Conservation (phyloP, 2,888 invertebrate genomes). For the Tiliacea aurago region DNA sequence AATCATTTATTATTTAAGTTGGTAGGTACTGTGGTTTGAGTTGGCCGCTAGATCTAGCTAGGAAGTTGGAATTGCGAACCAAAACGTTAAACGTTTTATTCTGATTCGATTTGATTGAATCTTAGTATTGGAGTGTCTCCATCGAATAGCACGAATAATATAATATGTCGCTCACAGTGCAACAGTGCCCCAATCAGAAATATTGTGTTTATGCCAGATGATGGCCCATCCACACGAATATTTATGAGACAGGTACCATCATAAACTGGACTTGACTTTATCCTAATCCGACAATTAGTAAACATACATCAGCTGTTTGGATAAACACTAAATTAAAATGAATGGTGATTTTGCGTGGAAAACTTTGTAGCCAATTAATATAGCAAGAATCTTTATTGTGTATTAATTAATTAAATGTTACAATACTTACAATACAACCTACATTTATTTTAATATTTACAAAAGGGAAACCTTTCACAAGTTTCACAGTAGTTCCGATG, state of each 20-base stretch:
- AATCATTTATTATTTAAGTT: too few species aligned
- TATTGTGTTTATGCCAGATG: constrained; percentile 3
- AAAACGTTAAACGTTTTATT: neutral
- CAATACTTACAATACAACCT: neutral
- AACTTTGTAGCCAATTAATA: constrained; percentile 5
- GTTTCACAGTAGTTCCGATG: neutral
- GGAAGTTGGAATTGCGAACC: neutral
- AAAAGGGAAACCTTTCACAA: neutral
- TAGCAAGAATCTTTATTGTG: neutral
- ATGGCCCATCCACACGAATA: neutral
- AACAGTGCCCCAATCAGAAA: constrained; percentile 3
- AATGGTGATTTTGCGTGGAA: neutral
- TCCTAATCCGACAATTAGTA: constrained; percentile 47
- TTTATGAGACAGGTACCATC: constrained; percentile 40
- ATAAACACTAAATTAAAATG: constrained; percentile 20
- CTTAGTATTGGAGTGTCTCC: neutral
- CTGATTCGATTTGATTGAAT: neutral
- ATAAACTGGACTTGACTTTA: constrained; percentile 24
- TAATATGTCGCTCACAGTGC: neutral
- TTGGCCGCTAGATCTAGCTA: neutral
- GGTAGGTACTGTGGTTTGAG: neutral
- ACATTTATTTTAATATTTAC: neutral
- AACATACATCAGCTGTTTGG: constrained; percentile 25
- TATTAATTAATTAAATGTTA: neutral
- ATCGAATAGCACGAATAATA: neutral